Percentiles rank a stretch among this genome's conserved stretches.
Evolutionary conservation across 2,113 vertebrate species (phyloP).

Genomic region (Lampris incognitus): DNA sequence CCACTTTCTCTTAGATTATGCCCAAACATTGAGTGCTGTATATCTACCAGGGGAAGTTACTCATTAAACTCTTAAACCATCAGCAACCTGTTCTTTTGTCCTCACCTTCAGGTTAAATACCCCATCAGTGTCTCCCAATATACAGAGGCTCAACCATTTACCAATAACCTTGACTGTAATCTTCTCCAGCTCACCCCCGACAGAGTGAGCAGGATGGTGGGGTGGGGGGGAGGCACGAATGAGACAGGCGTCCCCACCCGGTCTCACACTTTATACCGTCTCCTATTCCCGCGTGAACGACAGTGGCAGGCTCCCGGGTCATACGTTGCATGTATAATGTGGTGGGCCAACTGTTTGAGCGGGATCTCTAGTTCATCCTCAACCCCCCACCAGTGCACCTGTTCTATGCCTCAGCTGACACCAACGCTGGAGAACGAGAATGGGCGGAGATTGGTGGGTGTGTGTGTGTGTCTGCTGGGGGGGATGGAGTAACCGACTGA

Average conservation of each 20-base stretch:
- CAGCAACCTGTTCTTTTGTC: constrained; percentile 26
- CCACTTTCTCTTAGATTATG: constrained; percentile 41
- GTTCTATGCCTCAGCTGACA: constrained; percentile 55
- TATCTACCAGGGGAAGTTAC: constrained; percentile 39
- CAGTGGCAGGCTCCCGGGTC: constrained; percentile 6
- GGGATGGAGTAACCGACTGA: neutral
- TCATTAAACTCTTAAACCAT: constrained; percentile 50
- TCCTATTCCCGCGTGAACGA: neutral
- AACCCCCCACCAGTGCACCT: constrained; percentile 62
- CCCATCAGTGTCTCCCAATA: constrained; percentile 18
- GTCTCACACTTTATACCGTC: constrained; percentile 12
- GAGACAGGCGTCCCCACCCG: neutral
- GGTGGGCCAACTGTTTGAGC: constrained; percentile 32
- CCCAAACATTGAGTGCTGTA: constrained; percentile 14
- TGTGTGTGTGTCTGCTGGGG: neutral
- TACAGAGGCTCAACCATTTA: constrained; percentile 1
- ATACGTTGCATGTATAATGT: constrained; percentile 6
- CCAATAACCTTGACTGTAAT: constrained; percentile 44
- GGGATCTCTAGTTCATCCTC: constrained; percentile 32
- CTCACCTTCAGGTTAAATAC: constrained; percentile 44
- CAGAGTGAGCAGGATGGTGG: neutral
- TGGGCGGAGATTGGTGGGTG: neutral
- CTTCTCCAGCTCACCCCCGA: constrained; percentile 27
- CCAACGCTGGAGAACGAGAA: neutral
- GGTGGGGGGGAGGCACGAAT: neutral